phyloP scores from a whole-genome alignment of 2,888 invertebrate species.

The Metellina segmentata region DNA sequence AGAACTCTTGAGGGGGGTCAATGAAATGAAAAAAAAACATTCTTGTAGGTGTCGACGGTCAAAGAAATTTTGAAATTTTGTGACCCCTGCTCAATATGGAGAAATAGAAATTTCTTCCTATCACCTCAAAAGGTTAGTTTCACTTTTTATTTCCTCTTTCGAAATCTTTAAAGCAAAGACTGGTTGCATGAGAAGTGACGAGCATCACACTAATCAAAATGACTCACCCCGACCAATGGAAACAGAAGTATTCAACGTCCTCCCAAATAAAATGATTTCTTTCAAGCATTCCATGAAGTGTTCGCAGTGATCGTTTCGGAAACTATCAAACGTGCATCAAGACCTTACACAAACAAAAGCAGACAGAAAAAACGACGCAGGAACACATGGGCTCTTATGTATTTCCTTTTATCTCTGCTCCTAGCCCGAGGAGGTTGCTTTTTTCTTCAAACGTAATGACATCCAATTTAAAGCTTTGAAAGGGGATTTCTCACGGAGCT shows the following conservation, averaged over 20 bases:
- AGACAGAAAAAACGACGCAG: neutral
- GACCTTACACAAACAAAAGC: neutral
- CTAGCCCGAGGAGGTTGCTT: neutral
- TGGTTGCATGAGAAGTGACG: no score
- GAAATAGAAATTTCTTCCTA: no score
- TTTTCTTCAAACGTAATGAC: slow-evolving; percentile 39
- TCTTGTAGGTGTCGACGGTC: no score
- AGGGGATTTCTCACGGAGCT: slow-evolving; percentile 13
- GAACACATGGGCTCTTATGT: neutral
- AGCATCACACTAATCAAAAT: neutral
- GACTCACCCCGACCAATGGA: neutral
- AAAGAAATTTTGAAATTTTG: no score
- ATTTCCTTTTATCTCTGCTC: neutral
- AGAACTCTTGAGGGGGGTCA: no score
- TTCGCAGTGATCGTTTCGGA: neutral
- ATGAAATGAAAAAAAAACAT: no score
- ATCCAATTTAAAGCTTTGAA: slow-evolving; percentile 56
- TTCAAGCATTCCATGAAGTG: neutral
- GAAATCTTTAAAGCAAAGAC: no score
- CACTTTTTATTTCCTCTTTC: no score
- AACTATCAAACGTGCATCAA: neutral
- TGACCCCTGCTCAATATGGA: no score
- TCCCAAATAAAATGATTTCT: neutral
- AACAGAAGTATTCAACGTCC: neutral
- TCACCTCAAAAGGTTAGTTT: no score